Evolutionary conservation across 2,797 vertebrate species (phyloP), one percentile per base, ranked within the genome.

Genomic region (Cirrhinus mrigala): DNA sequence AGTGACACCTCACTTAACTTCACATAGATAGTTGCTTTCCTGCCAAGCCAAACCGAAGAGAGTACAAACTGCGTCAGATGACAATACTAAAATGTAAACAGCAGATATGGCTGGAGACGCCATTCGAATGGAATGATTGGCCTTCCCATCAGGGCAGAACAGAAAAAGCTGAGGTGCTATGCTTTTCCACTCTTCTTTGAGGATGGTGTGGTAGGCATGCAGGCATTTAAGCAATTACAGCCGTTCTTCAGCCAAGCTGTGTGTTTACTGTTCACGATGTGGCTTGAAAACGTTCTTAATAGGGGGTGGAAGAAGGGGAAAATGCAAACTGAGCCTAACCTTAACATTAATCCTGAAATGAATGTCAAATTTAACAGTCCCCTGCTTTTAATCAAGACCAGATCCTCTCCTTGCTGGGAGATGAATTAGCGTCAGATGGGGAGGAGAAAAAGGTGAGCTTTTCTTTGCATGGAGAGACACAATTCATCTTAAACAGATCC

Each of bases 341-440:
- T 90, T 90, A 74, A 85, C 78, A 89, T 81, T 82, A 70, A 87
- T 87, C 52, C 71, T 46, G 40, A 86, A 84, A 84, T 88, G 78
- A 89, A 91, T 88, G 87, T 89, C 78, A 91, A 82, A 86, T 88
- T 88, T 87, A 89, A 89, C 86, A 81, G 83, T 81, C 66, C 71
- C 68, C 85, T 81, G 79, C 62, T 82, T 88, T 82, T 91, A 90
- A 90, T 88, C 74, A 79, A 88, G 84, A 82, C 62, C 89, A 91
- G 88, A 87, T 84, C 81, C 80, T 82, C 29, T 76, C 33, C 58
- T 74, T 79, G 62, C 48, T 29, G 29, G 56, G 48, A 88, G 80
- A 83, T 68, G 70, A 82, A 86, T 89, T 81, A 81, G 64, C 68
- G 29, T 83, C 50, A 76, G 12, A 73, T 62, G 64, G 46, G 22